A percentile compares a stretch with the other conserved stretches of the same genome.
phyloP scores from a whole-genome alignment of 2,113 vertebrate genomes.

The Syngnathus typhle region DNA sequence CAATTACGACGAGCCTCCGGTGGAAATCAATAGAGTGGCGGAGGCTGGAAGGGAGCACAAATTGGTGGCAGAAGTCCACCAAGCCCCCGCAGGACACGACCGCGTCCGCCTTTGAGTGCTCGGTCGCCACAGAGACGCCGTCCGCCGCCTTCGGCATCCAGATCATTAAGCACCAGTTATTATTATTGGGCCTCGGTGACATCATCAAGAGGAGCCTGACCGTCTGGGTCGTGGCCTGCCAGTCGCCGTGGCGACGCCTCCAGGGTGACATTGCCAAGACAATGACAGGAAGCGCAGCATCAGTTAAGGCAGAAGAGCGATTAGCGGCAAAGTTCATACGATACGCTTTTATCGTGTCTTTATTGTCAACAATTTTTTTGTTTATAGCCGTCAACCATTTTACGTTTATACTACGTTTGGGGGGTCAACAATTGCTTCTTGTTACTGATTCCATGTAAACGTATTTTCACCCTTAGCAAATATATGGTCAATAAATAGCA shows the following conservation, averaged over 20 bases:
- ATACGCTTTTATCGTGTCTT: not conserved
- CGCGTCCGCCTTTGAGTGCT: constrained; percentile 28
- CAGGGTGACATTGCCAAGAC: constrained; percentile 12
- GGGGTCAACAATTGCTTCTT: not conserved
- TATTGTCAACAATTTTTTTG: no score
- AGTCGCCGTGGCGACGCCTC: constrained; percentile 26
- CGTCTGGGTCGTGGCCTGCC: constrained; percentile 27
- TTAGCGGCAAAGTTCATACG: not conserved
- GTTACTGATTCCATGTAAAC: not conserved
- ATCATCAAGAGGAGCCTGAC: constrained; percentile 24
- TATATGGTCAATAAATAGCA: not conserved
- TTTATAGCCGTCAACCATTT: no score
- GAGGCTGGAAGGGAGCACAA: constrained; percentile 32
- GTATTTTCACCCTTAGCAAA: not conserved
- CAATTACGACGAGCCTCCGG: constrained; percentile 41
- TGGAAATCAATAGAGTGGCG: constrained; percentile 43
- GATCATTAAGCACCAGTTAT: constrained; percentile 52
- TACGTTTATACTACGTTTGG: not conserved
- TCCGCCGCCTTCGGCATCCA: constrained; percentile 21
- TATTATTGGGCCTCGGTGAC: constrained; percentile 43
- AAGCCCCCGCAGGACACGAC: constrained; percentile 13
- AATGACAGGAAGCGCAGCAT: not conserved
- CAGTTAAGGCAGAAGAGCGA: not conserved
- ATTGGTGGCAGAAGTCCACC: constrained; percentile 39
- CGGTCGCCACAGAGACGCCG: constrained; percentile 25